A percentile compares a stretch with the other conserved stretches of the same genome.
phyloP scores from a whole-genome alignment of 2,797 vertebrate genomes.

The Kryptopterus vitreolus region DNA sequence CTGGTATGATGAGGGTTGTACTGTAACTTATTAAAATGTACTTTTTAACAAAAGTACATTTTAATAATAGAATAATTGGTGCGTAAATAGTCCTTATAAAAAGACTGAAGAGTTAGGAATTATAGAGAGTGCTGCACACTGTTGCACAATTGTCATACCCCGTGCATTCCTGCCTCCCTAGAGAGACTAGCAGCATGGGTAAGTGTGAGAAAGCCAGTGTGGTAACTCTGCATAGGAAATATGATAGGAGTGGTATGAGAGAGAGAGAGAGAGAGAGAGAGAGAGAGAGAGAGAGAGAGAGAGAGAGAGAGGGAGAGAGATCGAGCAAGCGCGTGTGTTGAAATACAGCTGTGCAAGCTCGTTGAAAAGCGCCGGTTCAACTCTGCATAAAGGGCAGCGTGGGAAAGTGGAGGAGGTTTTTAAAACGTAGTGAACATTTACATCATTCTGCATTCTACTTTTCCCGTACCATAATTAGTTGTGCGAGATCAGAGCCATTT shows the following conservation, averaged over 20 bases:
- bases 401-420: neutral
- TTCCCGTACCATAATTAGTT: neutral
- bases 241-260: conserved; percentile 12
- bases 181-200: conserved; percentile 25
- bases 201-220: conserved; percentile 29
- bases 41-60: neutral
- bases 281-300: neutral
- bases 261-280: neutral
- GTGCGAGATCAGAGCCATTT: neutral
- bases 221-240: conserved; percentile 26
- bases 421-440: neutral
- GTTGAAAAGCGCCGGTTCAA: neutral
- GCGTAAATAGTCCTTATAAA: neutral
- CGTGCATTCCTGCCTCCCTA: neutral
- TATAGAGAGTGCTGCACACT: neutral
- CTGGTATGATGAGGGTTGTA: neutral
- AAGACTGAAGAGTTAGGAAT: neutral
- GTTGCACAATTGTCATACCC: neutral
- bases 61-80: neutral
- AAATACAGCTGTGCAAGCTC: conserved; percentile 19
- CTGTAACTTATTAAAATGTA: neutral
- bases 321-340: neutral
- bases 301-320: neutral
- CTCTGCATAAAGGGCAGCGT: conserved; percentile 9
- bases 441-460: neutral